These are phyloP conservation scores for Brachionus plicatilis DNA, from an alignment of 1,140 invertebrate genomes.

Conservation along the genomic window DNA sequence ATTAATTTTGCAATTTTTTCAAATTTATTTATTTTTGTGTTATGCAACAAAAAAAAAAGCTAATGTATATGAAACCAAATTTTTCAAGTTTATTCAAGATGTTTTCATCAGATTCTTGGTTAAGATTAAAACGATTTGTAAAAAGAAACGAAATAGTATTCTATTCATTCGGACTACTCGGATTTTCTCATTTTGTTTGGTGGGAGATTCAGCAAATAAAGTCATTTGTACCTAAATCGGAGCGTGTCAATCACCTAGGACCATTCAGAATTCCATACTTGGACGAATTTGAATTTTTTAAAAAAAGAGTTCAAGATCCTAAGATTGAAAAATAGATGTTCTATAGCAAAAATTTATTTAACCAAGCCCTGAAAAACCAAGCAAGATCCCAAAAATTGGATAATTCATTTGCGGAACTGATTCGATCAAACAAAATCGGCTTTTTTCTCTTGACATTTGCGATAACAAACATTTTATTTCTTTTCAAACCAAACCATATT, in stretches of 20 bases:
- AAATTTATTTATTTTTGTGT: background rate
- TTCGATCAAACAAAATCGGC: background rate
- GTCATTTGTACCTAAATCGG: conserved; percentile 11
- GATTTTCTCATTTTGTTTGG: conserved; percentile 32
- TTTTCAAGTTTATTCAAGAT: background rate
- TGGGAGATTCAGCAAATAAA: conserved; percentile 38
- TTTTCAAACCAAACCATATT: background rate
- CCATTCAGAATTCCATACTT: conserved; percentile 25
- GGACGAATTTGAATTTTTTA: conserved; percentile 35
- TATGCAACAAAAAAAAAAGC: background rate
- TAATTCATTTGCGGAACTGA: background rate
- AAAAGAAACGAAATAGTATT: conserved; percentile 39
- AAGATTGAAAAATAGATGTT: conserved; percentile 15
- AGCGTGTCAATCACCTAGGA: conserved; percentile 21
- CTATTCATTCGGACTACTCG: conserved; percentile 2
- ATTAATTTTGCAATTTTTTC: background rate
- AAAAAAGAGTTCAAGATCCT: background rate
- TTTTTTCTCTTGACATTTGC: conserved; percentile 6
- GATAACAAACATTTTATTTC: background rate
- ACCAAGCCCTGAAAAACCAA: background rate
- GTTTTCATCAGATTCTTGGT: background rate
- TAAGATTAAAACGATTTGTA: conserved; percentile 13
- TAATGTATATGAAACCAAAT: background rate
- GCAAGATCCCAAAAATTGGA: background rate
- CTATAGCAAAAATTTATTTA: background rate